Base-by-base conservation (phyloP, 2,113 vertebrate species). In the Hypomesus transpacificus region DNA sequence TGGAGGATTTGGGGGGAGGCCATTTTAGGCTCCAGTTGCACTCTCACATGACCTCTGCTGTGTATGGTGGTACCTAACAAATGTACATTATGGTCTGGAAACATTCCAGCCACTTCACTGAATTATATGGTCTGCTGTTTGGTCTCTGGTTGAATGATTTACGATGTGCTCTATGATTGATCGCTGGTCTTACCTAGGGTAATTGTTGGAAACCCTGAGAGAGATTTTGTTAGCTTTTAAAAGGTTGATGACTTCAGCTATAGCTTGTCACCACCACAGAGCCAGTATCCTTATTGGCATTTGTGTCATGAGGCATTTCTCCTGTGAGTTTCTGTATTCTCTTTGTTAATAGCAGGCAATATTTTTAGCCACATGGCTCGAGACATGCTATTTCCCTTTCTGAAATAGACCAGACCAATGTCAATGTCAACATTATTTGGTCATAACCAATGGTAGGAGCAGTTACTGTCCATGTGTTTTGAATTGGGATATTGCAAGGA, bases 11-110 rank as follows among this genome's bases (percentile, higher is more conserved):
- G 82, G 80, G 73, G 67, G 31, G 78, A 84, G 85, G 83, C 81
- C 87, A 86, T 81, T 89, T 88, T 71, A 71, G 77, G 85, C 78
- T 91, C 87, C 80, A 79, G 79, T 91, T 91, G 81, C 87, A 81
- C 75, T 88, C 85, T 88, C 84, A 83, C 89, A 88, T 87, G 89
- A 91, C 86, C 84, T 82, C 54, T 64, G 53, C 31, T 26, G 58
- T 6, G 13, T 57, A 79, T 61, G 50, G 61, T 62, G 21, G 26
- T 54, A 67, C 24, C 57, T 26, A 58, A 66, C 58, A 31, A 68
- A 66, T 85, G 84, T 80, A 80, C 78, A 66, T 80, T 79, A 82
- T 57, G 77, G 72, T 53, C 62, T 76, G 79, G 73, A 81, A 81
- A 85, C 72, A 85, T 82, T 83, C 87, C 76, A 71, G 82, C 69